Evolutionary conservation across 2,797 vertebrate genomes (phyloP), one percentile per base, ranked within the genome.

Genomic region (Poecilia gillii): DNA sequence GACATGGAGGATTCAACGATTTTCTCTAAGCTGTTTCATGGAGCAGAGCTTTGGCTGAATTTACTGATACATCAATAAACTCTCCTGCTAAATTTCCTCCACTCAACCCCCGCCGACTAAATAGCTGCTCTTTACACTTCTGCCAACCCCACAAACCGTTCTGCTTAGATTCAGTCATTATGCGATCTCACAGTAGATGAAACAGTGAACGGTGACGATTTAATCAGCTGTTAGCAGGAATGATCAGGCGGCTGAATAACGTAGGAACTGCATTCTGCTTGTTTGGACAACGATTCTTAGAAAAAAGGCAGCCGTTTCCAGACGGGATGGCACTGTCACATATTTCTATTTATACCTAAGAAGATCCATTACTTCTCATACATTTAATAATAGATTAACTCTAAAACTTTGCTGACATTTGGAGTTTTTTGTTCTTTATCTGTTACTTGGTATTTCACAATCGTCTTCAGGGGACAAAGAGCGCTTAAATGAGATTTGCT

Each of bases 141-240:
- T 36, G 49, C 47, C 72, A 64, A 33, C 28, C 57, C 31, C 74
- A 25, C 74, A 46, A 8, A 33, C 18, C 28, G 25, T 57, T 57
- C 20, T 55, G 73, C 73, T 43, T 36, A n/a, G 39, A 77, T 79
- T 45, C 13, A 39, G 18, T 77, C 45, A 31, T 47, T 47, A 14
- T 28, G 77, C 28, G 9, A 70, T 47, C 25, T 47, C 47, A 68
- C 53, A 47, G 73, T 68, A 55, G 8, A 66, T 76, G 49, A 62
- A 79, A 16, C 33, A 39, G 9, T 73, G 31, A 79, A 76, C 80
- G 74, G 7, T 49, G 28, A 62, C 41, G 18, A 84, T 84, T 75
- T 43, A 82, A 71, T 83, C 45, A 28, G 0, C 53, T 66, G 74
- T 76, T 8, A 81, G 43, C 59, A 49, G 28, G n/a, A 77, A 81